Conservation (phyloP, 2,113 vertebrate genomes). For the Tringa solitaria region DNA sequence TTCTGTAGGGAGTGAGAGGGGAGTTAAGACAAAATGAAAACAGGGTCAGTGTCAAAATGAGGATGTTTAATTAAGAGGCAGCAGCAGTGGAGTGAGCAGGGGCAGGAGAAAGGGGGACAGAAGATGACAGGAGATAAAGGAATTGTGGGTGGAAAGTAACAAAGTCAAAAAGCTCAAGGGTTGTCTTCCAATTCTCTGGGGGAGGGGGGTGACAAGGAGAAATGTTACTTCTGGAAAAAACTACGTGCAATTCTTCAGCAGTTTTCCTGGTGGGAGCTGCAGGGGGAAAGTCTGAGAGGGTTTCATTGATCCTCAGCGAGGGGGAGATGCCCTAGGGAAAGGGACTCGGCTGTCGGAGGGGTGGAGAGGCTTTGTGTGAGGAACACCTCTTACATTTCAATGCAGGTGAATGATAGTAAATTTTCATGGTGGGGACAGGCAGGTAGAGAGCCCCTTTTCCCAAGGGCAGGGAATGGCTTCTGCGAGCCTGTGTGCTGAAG, state of each 20-base stretch:
- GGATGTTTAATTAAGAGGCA: not conserved
- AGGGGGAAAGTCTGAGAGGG: not conserved
- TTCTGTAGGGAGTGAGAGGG: not conserved
- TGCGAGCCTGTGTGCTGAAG: not conserved
- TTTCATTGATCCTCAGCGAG: not conserved
- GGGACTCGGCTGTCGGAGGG: not conserved
- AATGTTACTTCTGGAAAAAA: not conserved
- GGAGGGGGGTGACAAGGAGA: not conserved
- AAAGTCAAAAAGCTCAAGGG: not conserved
- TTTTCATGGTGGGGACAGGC: not conserved
- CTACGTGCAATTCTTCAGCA: not conserved
- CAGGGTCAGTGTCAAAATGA: not conserved
- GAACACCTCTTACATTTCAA: not conserved
- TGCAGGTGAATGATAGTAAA: not conserved
- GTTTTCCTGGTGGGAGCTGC: not conserved
- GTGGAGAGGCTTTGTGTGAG: not conserved
- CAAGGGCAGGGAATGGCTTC: not conserved
- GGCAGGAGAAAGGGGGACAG: not conserved
- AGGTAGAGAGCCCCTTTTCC: not conserved
- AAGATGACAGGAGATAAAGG: not conserved
- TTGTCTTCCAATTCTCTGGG: not conserved
- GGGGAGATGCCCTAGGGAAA: not conserved
- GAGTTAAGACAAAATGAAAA: not conserved
- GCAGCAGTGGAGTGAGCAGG: not conserved
- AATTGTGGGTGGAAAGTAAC: not conserved